Conservation (phyloP, 2,888 invertebrate genomes). For the Linhomoeus sp. region DNA sequence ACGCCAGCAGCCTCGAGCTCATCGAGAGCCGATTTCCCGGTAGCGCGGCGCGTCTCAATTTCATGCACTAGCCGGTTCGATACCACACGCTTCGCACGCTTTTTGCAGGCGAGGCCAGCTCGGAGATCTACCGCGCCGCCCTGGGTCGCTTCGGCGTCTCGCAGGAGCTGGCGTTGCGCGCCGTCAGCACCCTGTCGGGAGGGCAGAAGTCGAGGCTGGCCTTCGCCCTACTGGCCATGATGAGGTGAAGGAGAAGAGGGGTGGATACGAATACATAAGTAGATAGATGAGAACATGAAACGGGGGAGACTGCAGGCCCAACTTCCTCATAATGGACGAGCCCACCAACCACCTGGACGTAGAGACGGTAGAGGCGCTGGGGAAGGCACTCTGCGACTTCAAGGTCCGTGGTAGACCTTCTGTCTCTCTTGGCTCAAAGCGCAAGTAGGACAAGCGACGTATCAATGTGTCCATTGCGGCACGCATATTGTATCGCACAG, state of each 20-base stretch:
- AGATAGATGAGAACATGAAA: neutral
- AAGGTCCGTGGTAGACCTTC: conserved; percentile 43
- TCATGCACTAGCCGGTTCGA: too few relatives aligned
- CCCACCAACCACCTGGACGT: conserved; percentile 96
- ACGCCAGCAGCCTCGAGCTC: conserved; percentile 61
- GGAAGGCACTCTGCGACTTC: conserved; percentile 70
- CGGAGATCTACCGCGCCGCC: conserved; percentile 77
- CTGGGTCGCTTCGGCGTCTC: conserved; percentile 88
- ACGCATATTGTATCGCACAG: too few relatives aligned
- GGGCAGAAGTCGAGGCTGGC: conserved; percentile 96
- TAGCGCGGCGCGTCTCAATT: too few relatives aligned
- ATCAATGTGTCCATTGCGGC: too few relatives aligned
- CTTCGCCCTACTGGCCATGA: conserved; percentile 83
- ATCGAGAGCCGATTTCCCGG: conserved; percentile 67
- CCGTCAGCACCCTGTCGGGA: conserved; percentile 78
- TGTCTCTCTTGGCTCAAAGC: too few relatives aligned
- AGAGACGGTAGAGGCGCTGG: conserved; percentile 92
- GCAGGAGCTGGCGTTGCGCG: conserved; percentile 59
- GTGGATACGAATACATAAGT: too few relatives aligned
- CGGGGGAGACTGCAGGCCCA: conserved; percentile 45
- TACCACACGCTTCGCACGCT: too few relatives aligned
- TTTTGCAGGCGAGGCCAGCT: conserved; percentile 28
- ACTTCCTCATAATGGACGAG: conserved; percentile 92
- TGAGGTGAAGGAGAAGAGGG: too few relatives aligned
- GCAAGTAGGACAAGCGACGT: too few relatives aligned